Conservation (phyloP, 2,113 vertebrate species). For the Canis aureus region DNA sequence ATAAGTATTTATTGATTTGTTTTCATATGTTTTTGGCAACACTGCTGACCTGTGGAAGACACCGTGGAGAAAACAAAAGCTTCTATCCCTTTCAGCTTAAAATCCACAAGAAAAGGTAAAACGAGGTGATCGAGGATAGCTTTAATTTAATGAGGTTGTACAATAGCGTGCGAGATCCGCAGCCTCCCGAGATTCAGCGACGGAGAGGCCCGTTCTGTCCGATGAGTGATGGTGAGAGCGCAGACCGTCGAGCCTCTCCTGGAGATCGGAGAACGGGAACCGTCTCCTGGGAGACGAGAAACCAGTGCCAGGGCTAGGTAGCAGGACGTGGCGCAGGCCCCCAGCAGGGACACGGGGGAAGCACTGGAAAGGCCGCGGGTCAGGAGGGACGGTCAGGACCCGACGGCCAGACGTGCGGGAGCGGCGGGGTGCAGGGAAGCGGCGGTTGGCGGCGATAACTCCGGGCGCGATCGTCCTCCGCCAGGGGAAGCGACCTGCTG, state of each 20-base stretch:
- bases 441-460: not conserved
- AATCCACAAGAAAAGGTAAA: not conserved
- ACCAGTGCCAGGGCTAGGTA: not conserved
- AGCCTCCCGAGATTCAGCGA: not conserved
- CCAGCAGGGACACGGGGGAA: not conserved
- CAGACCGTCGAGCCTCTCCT: not conserved
- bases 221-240: not conserved
- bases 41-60: not conserved
- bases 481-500: not conserved
- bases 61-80: not conserved
- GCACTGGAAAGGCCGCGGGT: not conserved
- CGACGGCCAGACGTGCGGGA: not conserved
- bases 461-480: not conserved
- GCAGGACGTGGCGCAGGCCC: not conserved
- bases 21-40: not conserved
- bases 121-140: not conserved
- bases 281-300: not conserved
- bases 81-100: slow-evolving; percentile 37
- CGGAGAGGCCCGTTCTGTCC: not conserved
- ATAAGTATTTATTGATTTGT: not conserved
- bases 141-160: not conserved
- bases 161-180: not conserved
- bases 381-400: not conserved
- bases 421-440: not conserved
- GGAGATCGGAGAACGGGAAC: not conserved